Evolutionary conservation across 2,888 invertebrate genomes (phyloP).

Genomic region (Margaritifera margaritifera): DNA sequence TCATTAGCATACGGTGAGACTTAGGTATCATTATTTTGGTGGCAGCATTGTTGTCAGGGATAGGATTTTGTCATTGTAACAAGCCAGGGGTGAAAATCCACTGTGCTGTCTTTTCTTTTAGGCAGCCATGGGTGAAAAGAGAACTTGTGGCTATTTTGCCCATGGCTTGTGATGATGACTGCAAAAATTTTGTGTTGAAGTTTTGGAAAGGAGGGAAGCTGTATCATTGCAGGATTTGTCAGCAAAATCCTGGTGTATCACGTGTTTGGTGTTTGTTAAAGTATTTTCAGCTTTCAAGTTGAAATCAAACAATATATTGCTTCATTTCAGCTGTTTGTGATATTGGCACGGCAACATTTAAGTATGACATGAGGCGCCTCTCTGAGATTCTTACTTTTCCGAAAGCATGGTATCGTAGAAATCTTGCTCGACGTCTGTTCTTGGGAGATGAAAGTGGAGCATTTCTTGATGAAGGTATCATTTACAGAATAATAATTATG

Average conservation of each 20-base stretch:
- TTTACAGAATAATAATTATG: background rate
- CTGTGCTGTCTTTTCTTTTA: too few relatives aligned
- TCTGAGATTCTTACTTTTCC: conserved; percentile 98
- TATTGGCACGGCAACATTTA: conserved; percentile 90
- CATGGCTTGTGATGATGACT: too few relatives aligned
- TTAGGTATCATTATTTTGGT: too few relatives aligned
- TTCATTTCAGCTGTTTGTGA: conserved; percentile 85
- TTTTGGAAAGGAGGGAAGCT: background rate
- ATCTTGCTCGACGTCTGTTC: conserved; percentile 81
- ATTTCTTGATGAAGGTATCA: conserved; percentile 55
- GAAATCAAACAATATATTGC: background rate
- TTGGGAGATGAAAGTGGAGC: conserved; percentile 84
- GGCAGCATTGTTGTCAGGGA: too few relatives aligned
- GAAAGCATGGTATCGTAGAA: conserved; percentile 97
- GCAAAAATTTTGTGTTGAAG: background rate
- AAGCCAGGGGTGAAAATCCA: too few relatives aligned
- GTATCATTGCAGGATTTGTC: background rate
- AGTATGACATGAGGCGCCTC: conserved; percentile 97
- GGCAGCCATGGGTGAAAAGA: too few relatives aligned
- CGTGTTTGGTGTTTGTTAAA: too few relatives aligned
- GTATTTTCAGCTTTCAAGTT: too few relatives aligned
- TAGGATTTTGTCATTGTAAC: too few relatives aligned
- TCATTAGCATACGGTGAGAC: too few relatives aligned
- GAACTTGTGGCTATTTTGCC: too few relatives aligned
- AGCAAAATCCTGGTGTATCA: too few relatives aligned